Base-by-base conservation (phyloP, 2,888 invertebrate genomes). In the Zootermopsis nevadensis region DNA sequence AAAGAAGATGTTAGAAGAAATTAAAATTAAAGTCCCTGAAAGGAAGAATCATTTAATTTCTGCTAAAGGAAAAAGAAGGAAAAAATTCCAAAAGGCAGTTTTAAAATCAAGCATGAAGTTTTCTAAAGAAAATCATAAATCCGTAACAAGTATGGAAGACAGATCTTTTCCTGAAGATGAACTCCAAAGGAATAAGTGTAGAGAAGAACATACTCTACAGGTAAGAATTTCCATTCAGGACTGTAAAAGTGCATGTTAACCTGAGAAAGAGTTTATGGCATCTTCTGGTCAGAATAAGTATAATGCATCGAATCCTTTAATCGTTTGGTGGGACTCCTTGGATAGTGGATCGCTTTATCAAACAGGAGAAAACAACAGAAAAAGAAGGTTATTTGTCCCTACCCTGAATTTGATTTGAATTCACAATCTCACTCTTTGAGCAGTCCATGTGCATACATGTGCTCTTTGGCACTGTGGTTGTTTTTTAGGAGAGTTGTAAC, bases 1-100 rank as follows among this genome's bases (percentile, higher is more conserved):
- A 38, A 83, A 55, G 81, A 84, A 77, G 31, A 66, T 85, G 24
- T 69, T 86, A 27, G 80, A 85, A 42, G 85, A 86, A 82, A 84
- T 87, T 10, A 84, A 85, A 79, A 82, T 86, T 6, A 87, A 86
- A 85, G 82, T 87, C 12, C 86, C 87, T 15, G 85, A 79, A 81
- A 89, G 82, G 90, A 90, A 53, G 89, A 90, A 35, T 87, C 1
- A 6, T 55, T 31, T 53, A 77, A 15, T 31, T 3, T 77, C 30
- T 22, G n/a, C 38, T n/a, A 38, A 35, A 42, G 27, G 22, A n/a
- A 74, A n/a, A 74, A 15, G 12, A 10, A 33, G 24, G n/a, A n/a
- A n/a, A 38, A 74, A 38, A 24, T 88, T 55, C 85, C 85, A 84
- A 80, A 77, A 15, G 85, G n/a, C 7, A 1, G 6, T 10, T 8